phyloP scores from a whole-genome alignment of 2,888 invertebrate genomes.

The Rhagium mordax region DNA sequence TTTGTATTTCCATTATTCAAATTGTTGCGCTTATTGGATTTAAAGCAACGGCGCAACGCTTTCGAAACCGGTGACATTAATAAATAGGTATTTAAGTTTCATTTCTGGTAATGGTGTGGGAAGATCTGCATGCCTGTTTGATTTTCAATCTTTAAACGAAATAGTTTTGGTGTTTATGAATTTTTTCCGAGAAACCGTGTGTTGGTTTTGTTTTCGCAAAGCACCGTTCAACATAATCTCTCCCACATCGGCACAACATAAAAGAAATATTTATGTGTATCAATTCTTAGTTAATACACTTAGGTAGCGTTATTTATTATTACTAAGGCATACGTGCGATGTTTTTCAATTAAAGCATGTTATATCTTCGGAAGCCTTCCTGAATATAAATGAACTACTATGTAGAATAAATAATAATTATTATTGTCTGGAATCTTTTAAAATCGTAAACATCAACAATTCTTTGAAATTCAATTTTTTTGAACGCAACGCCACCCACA shows the following conservation, averaged over 20 bases:
- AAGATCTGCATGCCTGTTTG: no score
- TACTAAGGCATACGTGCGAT: conserved; percentile 12
- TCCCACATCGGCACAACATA: not conserved
- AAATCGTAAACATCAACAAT: conserved; percentile 46
- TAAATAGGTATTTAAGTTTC: no score
- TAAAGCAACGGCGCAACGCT: no score
- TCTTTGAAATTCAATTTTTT: conserved; percentile 41
- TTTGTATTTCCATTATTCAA: no score
- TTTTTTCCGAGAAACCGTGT: not conserved
- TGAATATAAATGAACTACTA: conserved; percentile 36
- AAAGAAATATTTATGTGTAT: conserved; percentile 21
- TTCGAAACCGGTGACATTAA: no score
- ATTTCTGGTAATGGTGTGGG: no score
- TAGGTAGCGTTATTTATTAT: conserved; percentile 29
- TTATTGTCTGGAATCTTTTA: conserved; percentile 34
- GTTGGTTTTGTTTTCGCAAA: not conserved
- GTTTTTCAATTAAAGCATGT: conserved; percentile 9
- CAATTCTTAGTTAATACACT: conserved; percentile 19
- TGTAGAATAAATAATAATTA: conserved; percentile 30
- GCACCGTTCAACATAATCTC: not conserved
- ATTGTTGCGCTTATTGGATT: no score
- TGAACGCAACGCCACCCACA: conserved; percentile 40
- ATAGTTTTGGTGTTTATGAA: not conserved
- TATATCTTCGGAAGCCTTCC: conserved; percentile 13
- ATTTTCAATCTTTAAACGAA: no score